Percentiles rank a stretch among this genome's conserved stretches.
These are phyloP conservation scores for Corvus cornix DNA, from an alignment of 2,113 vertebrate genomes.

Conservation along the genomic window DNA sequence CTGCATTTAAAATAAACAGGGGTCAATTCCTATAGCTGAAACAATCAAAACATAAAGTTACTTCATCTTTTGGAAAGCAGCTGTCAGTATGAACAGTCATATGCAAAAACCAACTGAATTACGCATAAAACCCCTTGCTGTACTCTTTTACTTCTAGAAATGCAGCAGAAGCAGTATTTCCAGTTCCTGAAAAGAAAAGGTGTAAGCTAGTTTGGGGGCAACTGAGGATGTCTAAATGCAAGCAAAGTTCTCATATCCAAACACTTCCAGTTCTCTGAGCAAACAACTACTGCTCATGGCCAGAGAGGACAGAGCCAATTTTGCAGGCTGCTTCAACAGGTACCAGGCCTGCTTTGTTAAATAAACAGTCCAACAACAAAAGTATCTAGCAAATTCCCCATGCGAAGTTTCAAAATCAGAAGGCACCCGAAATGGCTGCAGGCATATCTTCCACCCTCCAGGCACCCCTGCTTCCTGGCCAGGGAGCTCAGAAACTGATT, in stretches of 20 bases:
- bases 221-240: fast-evolving
- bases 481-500: background rate
- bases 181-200: background rate
- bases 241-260: background rate
- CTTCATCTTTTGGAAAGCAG: background rate
- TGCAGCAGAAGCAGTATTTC: background rate
- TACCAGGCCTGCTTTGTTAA: background rate
- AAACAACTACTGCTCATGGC: background rate
- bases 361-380: background rate
- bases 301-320: background rate
- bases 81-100: background rate
- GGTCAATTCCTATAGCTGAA: background rate
- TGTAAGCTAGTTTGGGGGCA: background rate
- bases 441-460: background rate
- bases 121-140: background rate
- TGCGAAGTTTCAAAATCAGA: background rate
- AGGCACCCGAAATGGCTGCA: background rate
- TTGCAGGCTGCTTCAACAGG: background rate
- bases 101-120: background rate
- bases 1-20: background rate
- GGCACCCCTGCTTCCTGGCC: background rate
- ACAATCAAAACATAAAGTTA: background rate
- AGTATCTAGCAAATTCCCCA: background rate
- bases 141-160: background rate
- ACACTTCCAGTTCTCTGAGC: background rate